A percentile compares a stretch with the other conserved stretches of the same genome.
Evolutionary conservation across 1,140 invertebrate species (phyloP).

Genomic region (Monochamus saltuarius): DNA sequence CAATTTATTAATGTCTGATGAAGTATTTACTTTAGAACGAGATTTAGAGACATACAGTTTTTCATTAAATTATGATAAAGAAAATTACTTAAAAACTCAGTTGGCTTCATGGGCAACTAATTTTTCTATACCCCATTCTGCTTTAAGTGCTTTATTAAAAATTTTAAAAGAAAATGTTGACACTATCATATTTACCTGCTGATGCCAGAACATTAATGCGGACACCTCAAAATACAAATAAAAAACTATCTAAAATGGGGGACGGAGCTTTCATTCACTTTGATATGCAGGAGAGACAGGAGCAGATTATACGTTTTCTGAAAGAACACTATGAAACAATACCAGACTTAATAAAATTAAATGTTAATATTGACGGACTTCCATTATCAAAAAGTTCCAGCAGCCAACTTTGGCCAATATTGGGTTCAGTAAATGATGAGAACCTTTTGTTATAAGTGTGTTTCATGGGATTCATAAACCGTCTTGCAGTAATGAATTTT

Average conservation of each 20-base stretch:
- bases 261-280: neutral
- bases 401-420: conserved; percentile 18
- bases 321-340: conserved; percentile 7
- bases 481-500: conserved; percentile 2
- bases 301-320: neutral
- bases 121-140: neutral
- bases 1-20: no score
- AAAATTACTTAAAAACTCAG: neutral
- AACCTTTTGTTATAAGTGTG: conserved; percentile 10
- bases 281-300: neutral
- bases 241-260: neutral
- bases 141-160: conserved; percentile 4
- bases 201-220: conserved; percentile 8
- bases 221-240: neutral
- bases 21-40: no score
- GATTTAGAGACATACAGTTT: conserved; percentile 1
- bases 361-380: conserved; percentile 14
- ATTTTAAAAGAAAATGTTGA: conserved; percentile 1
- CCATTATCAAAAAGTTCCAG: conserved; percentile 15
- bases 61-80: neutral
- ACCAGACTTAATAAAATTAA: neutral
- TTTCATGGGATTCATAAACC: conserved; percentile 18
- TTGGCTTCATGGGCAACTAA: conserved; percentile 2
- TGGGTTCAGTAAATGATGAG: conserved; percentile 1
- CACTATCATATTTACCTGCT: neutral